phyloP scores from a whole-genome alignment of 2,888 invertebrate species.

The Napeogenes sylphis region DNA sequence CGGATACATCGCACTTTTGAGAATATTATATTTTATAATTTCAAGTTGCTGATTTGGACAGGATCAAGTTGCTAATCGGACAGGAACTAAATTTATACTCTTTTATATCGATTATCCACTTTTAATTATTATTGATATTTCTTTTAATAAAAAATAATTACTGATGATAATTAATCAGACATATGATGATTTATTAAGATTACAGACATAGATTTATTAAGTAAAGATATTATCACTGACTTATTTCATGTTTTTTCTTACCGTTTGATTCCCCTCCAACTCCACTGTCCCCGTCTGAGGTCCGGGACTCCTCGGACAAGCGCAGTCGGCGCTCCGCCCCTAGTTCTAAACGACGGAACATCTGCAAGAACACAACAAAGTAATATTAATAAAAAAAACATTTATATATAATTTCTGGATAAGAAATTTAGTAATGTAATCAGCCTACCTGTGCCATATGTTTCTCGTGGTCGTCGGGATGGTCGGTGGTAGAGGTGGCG shows the following conservation, averaged over 20 bases:
- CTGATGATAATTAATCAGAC: too few relatives aligned
- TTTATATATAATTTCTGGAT: not conserved
- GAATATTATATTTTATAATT: too few relatives aligned
- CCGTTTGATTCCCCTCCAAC: slow-evolving; percentile 87
- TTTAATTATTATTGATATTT: too few relatives aligned
- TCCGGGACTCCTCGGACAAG: slow-evolving; percentile 83
- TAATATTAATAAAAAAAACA: not conserved
- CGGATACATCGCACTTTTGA: too few relatives aligned
- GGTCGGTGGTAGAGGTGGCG: slow-evolving; percentile 33
- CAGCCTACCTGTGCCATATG: slow-evolving; percentile 38
- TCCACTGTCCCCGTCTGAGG: slow-evolving; percentile 92
- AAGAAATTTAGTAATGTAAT: slow-evolving; percentile 22
- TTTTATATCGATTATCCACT: too few relatives aligned
- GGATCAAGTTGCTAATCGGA: too few relatives aligned
- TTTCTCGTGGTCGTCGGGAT: slow-evolving; percentile 33
- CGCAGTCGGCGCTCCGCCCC: slow-evolving; percentile 57
- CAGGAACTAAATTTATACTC: too few relatives aligned
- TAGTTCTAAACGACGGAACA: slow-evolving; percentile 51
- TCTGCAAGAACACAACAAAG: slow-evolving; percentile 37
- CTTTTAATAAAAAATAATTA: too few relatives aligned
- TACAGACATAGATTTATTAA: too few relatives aligned
- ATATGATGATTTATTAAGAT: too few relatives aligned
- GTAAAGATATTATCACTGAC: not conserved
- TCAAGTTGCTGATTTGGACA: too few relatives aligned
- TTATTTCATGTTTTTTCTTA: slow-evolving; percentile 30